Conservation (phyloP, 2,797 vertebrate genomes). For the Eupleurogrammus muticus region DNA sequence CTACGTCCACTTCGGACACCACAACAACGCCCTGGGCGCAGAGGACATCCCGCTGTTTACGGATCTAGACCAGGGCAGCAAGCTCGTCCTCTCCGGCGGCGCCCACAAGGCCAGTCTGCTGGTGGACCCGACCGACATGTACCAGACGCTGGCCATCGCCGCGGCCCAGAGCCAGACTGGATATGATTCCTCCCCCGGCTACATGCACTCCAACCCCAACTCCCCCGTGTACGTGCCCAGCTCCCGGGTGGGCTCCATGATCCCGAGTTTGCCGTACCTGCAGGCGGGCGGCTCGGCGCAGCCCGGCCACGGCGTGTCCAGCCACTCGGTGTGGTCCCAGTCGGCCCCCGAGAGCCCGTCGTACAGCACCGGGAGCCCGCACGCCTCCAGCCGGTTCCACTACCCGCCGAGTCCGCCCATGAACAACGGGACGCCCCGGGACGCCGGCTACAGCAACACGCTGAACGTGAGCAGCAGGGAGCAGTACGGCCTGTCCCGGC, state of each 20-base stretch:
- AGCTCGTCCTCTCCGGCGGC: conserved; percentile 91
- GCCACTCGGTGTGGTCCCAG: conserved; percentile 93
- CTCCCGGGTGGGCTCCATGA: conserved; percentile 92
- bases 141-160: conserved; percentile 94
- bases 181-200: conserved; percentile 91
- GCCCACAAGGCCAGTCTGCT: conserved; percentile 90
- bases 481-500: conserved; percentile 91
- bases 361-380: conserved; percentile 89
- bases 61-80: conserved; percentile 95
- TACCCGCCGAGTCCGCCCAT: conserved; percentile 94
- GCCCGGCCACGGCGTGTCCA: conserved; percentile 87
- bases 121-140: conserved; percentile 93
- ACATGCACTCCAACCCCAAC: conserved; percentile 95
- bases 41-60: conserved; percentile 95
- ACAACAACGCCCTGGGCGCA: conserved; percentile 84
- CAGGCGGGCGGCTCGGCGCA: conserved; percentile 88
- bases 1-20: conserved; percentile 89
- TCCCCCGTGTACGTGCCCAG: conserved; percentile 97
- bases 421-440: conserved; percentile 90
- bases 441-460: conserved; percentile 85
- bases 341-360: conserved; percentile 93
- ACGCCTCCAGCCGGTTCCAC: conserved; percentile 91
- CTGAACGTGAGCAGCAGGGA: conserved; percentile 88
- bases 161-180: conserved; percentile 91
- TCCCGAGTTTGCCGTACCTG: conserved; percentile 92